These are phyloP conservation scores for Syngnathoides biaculeatus DNA, from an alignment of 2,113 vertebrate species.

Conservation along the genomic window DNA sequence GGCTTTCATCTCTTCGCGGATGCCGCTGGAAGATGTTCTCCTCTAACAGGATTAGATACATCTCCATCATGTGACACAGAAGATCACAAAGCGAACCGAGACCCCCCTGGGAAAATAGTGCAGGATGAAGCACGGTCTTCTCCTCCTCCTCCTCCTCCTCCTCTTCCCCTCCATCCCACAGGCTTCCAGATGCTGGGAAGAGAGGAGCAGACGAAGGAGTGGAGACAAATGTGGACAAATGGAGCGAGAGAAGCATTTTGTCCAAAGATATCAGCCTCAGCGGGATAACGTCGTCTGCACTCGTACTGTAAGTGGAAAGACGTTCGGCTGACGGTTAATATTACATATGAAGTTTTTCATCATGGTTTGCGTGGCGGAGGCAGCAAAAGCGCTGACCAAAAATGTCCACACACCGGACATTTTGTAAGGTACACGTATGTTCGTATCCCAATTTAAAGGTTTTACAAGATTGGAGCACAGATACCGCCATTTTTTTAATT, in stretches of 20 bases:
- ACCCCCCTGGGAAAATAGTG: slow-evolving; percentile 51
- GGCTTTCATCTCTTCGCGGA: slow-evolving; percentile 27
- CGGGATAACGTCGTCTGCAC: slow-evolving; percentile 37
- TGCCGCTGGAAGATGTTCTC: slow-evolving; percentile 52
- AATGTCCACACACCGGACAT: not conserved
- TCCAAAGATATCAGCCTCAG: slow-evolving; percentile 59
- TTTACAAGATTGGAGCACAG: no score
- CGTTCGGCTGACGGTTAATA: slow-evolving; percentile 38
- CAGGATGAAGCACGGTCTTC: slow-evolving; percentile 47
- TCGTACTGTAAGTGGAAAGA: slow-evolving; percentile 43
- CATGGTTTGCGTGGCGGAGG: not conserved
- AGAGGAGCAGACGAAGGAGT: slow-evolving; percentile 36
- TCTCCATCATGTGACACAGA: slow-evolving; percentile 67
- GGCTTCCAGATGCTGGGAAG: slow-evolving; percentile 55
- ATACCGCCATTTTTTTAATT: no score
- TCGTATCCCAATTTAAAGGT: not conserved
- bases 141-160: slow-evolving; percentile 19
- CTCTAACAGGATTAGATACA: slow-evolving; percentile 68
- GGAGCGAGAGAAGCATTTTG: slow-evolving; percentile 57
- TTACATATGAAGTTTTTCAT: slow-evolving; percentile 31
- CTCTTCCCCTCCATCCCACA: slow-evolving; percentile 46
- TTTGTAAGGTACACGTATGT: not conserved
- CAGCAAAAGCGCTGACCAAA: not conserved
- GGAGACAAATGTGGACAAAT: slow-evolving; percentile 47
- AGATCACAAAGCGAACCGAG: slow-evolving; percentile 58